Evolutionary conservation across 2,113 vertebrate species (phyloP), one percentile per base, ranked within the genome.

Genomic region (Tetrao urogallus): DNA sequence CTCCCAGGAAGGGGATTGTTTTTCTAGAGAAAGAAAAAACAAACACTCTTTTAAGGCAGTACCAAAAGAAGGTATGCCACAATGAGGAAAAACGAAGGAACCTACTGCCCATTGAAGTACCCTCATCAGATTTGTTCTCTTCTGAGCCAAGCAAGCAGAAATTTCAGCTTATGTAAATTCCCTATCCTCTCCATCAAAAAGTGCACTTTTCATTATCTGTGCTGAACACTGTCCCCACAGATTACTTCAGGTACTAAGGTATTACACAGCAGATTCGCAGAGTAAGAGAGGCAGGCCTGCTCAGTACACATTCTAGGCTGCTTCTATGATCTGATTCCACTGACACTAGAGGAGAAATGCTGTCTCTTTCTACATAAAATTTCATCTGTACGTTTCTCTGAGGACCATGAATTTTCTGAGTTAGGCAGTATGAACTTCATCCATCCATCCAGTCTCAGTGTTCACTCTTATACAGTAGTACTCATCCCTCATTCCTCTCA

Each of bases 181-280:
- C 48, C 25, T 27, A 30, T 11, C 50, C 69, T 36, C 60, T 30
- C 32, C 81, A 70, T 40, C 76, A 60, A 3, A n/a, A 54, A 72
- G n/a, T 28, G 34, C 1, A 1, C 7, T 30, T n/a, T 0, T 4
- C 10, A 1, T 3, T 17, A 2, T 5, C 43, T 67, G 1, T 52
- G 47, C 76, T 56, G 24, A 72, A 36, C 25, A 2, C 8, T 3
- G 19, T 48, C 20, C 30, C 19, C 58, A 50, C 24, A 16, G 1
- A 4, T 38, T 38, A n/a, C 27, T 20, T 52, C 18, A 4, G 42
- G 15, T 45, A 45, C 45, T 47, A 47, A 47, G 45, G 21, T 47
- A 47, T 47, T 21, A 47, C 19, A 47, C 19, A 47, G 45, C 45
- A 48, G 47, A 3, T 12, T 13, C 40, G 63, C 38, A 74, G 12